These are phyloP conservation scores for Alloplasta piceator DNA, from an alignment of 2,888 invertebrate species.

Conservation along the genomic window DNA sequence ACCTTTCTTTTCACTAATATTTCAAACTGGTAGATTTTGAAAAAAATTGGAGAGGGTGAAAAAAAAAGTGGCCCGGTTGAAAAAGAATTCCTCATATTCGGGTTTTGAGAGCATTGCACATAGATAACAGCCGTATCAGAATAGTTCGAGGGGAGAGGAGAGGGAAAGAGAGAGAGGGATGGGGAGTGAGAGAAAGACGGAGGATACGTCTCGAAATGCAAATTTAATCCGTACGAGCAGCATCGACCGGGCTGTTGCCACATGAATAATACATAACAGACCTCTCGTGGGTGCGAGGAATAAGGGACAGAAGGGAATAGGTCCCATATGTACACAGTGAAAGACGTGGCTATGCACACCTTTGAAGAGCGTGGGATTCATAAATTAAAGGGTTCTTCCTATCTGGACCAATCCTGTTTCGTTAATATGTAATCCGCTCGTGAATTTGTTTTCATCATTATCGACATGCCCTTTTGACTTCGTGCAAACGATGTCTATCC, in stretches of 20 bases:
- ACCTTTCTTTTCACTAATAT: too few relatives aligned
- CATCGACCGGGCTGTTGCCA: slow-evolving; percentile 74
- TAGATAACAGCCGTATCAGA: too few relatives aligned
- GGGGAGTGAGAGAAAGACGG: slow-evolving; percentile 11
- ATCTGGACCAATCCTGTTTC: slow-evolving; percentile 4
- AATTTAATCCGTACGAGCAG: slow-evolving; percentile 75
- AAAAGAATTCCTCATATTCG: too few relatives aligned
- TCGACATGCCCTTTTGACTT: slow-evolving; percentile 35
- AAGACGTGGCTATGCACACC: slow-evolving; percentile 3
- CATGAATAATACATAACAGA: slow-evolving; percentile 75
- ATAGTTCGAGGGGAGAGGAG: not conserved
- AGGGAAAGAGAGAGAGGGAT: not conserved
- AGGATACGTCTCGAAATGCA: slow-evolving; percentile 76
- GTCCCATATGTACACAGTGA: slow-evolving; percentile 21
- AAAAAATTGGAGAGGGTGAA: too few relatives aligned
- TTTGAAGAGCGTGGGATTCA: slow-evolving; percentile 46
- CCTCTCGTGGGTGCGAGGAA: slow-evolving; percentile 23
- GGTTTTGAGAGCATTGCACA: too few relatives aligned
- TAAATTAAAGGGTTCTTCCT: not conserved
- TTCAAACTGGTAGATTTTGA: too few relatives aligned
- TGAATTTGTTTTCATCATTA: slow-evolving; percentile 34
- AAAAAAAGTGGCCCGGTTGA: too few relatives aligned
- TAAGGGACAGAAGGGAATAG: slow-evolving; percentile 14
- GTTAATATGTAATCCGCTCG: slow-evolving; percentile 8
- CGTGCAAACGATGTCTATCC: slow-evolving; percentile 6